Evolutionary conservation across 2,888 invertebrate species (phyloP).

Genomic region (Ommatoiulus sabulosus): DNA sequence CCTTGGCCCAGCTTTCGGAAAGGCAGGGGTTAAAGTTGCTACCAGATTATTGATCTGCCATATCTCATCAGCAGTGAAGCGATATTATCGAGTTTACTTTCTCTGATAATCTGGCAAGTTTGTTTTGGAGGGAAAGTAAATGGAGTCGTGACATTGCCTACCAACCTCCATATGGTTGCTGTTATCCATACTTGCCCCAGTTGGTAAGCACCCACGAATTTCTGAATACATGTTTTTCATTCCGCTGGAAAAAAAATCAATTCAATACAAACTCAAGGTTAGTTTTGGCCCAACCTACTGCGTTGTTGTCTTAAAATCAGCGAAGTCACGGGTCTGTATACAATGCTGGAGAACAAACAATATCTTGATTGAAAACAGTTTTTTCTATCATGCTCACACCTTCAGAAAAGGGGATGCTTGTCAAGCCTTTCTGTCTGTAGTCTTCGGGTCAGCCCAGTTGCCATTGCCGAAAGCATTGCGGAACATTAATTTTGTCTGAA

Average conservation of each 20-base stretch:
- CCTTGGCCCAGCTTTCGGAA: neutral
- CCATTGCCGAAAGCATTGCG: no score
- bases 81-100: neutral
- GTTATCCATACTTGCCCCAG: neutral
- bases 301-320: neutral
- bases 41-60: constrained; percentile 25
- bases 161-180: neutral
- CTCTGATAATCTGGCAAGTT: neutral
- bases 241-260: neutral
- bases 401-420: neutral
- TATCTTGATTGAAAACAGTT: neutral
- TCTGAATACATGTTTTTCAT: neutral
- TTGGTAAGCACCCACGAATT: neutral
- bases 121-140: neutral
- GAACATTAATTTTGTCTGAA: neutral
- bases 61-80: neutral
- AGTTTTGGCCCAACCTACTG: neutral
- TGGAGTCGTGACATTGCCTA: neutral
- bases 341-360: neutral
- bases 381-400: neutral
- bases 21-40: neutral
- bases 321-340: neutral
- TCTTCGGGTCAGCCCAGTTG: neutral
- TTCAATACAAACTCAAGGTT: neutral
- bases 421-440: neutral